Base-by-base conservation (phyloP, 2,888 invertebrate species). In the Hemicrepidius hirtus region DNA sequence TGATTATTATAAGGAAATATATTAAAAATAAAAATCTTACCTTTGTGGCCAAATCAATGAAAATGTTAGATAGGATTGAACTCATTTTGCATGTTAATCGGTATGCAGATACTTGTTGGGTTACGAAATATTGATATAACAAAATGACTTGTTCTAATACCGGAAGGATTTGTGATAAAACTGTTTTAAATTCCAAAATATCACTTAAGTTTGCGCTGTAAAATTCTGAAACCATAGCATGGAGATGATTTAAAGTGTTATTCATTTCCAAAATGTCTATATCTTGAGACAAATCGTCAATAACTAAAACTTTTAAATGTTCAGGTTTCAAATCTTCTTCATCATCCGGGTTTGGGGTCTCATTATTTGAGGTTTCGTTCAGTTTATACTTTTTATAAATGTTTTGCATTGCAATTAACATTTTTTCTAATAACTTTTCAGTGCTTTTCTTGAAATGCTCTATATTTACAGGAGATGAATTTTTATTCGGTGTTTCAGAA, bases 31-130 rank as follows among this genome's bases (percentile, higher is more conserved):
- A 20, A 49, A 40, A 13, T 13, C 5, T 81, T 84, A 90, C 90
- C 89, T 94, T 95, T 44, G 90, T 88, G 12, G 93, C 91, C 32
- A 98, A 88, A 79, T 97, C 95, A 0, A 94, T 91, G 85, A 98
- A 98, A 12, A 97, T 92, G 73, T 93, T 94, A 65, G 97, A 85
- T 68, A 98, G 88, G 3, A 96, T 90, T 0, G 95, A 94, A 6
- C 94, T 87, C 87, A 97, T 91, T 87, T 97, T 97, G 77, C 93
- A 92, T 0, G 93, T 92, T 0, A 94, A 89, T 78, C 96, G 91
- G 81, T 96, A 94, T 0, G 93, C 90, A 0, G 93, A 92, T 1
- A 96, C 90, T 83, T 94, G 92, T 78, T 95, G 93, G 0, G 93
- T 91, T 4, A 97, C 84, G 80, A 94, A 94, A 84, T 92, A 97